Base-by-base conservation (phyloP, 2,113 vertebrate species). In the Strigops habroptila region DNA sequence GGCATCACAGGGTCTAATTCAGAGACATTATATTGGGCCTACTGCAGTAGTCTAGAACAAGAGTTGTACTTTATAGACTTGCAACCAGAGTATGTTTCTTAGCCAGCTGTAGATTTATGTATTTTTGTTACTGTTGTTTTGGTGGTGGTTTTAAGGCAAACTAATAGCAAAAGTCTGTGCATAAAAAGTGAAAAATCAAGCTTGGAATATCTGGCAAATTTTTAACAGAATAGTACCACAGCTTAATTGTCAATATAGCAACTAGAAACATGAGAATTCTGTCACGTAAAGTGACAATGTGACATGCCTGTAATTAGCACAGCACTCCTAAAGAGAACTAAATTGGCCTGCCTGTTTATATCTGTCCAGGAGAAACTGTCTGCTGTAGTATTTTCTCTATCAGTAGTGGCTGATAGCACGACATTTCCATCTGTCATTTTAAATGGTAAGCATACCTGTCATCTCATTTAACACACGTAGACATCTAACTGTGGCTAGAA, bases 201-300 rank as follows among this genome's bases (percentile, higher is more conserved):
- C 9, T 67, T 74, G 15, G 22, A 65, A 53, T 60, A 77, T 31
- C 8, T 52, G 27, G 25, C 14, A 88, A 33, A 8, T 44, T 70
- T 87, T 77, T 74, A 85, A 44, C 35, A 60, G 33, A 90, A 27
- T 14, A 73, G 2, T 27, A 48, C 23, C 27, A 48, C 33, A 53
- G 19, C 25, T 86, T 83, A 88, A 86, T 83, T 93, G 63, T 75
- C 86, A 73, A 19, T 74, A 31, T 14, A 81, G 41, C 51, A 93
- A 33, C 24, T 23, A 64, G 51, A 70, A 90, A 91, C n/a, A 51
- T 9, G 35, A 64, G 86, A 91, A 83, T 17, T 7, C 46, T 92
- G 51, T 88, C 80, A 60, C 25, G 16, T 81, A 88, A 93, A 77
- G 24, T 86, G 85, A 82, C 74, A 84, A 60, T 1, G 3, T 73